Base-by-base conservation (phyloP, 2,797 vertebrate species). In the Thalassophryne amazonica region DNA sequence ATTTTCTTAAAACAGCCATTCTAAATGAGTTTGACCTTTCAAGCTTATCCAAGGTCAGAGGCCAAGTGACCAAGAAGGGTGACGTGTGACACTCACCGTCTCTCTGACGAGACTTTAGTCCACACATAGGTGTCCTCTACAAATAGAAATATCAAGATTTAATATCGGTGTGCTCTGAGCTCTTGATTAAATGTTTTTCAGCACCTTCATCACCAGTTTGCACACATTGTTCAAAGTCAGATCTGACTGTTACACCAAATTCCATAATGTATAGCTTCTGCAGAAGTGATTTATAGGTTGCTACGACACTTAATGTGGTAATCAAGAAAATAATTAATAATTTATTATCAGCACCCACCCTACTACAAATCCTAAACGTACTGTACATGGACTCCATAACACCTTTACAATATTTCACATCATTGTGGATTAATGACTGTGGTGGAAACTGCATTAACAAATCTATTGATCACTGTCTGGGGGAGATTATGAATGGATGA, bases 381-480 rank as follows among this genome's bases (percentile, higher is more conserved):
- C 20, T 63, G 27, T 41, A 13, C 32, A 23, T 29, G 17, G 62
- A 53, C 49, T 17, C 45, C 61, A 15, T 28, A 64, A 58, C 40
- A 47, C 29, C 29, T 30, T 31, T 31, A 48, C 41, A 55, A 36
- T 27, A 33, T 60, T 61, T 76, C 30, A 27, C 33, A 20, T 55
- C 48, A 31, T 39, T 35, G 36, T 49, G 18, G 45, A 51, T 76
- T 57, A 65, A 63, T 68, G 47, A 35, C 1, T 3, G 23, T 32
- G 45, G 60, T 57, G 42, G 42, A 24, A 61, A 37, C 48, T 43
- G 49, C 40, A 31, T 23, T 56, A 42, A 40, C 25, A 60, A 41
- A 55, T 33, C n/a, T 49, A 69, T 72, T 65, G 72, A 76, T 74
- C 27, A 52, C 37, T 54, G 37, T 62, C 68, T 55, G 28, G 18